These are phyloP conservation scores for Taenaris catops DNA, from an alignment of 2,888 invertebrate species.

Conservation along the genomic window DNA sequence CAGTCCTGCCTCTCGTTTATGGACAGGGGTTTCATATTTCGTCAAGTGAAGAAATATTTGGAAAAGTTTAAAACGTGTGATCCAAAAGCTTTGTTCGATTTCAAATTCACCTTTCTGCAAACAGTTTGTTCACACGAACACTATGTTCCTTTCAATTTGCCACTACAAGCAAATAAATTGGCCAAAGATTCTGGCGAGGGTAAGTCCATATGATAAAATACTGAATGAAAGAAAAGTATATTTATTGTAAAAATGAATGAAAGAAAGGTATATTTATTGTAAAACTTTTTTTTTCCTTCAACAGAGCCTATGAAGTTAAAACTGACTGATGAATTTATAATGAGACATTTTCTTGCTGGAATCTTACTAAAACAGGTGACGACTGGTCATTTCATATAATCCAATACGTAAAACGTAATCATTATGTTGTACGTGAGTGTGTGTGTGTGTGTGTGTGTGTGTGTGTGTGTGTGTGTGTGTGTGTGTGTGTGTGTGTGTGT, in stretches of 20 bases:
- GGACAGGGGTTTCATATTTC: constrained; percentile 96
- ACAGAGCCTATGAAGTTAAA: constrained; percentile 78
- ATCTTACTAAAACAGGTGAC: constrained; percentile 86
- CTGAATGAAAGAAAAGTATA: too few relatives aligned
- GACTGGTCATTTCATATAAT: too few relatives aligned
- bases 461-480: too few relatives aligned
- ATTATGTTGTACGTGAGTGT: too few relatives aligned
- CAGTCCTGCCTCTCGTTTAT: constrained; percentile 94
- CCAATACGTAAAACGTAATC: too few relatives aligned
- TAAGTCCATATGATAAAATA: too few relatives aligned
- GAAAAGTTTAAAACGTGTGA: constrained; percentile 92
- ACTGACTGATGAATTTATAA: constrained; percentile 90
- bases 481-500: too few relatives aligned
- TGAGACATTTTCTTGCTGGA: constrained; percentile 95
- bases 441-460: too few relatives aligned
- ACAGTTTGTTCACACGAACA: constrained; percentile 97
- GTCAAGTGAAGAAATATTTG: constrained; percentile 91
- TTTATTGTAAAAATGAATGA: too few relatives aligned
- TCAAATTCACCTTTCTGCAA: constrained; percentile 95
- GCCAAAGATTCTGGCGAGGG: constrained; percentile 58
- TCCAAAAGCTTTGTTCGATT: constrained; percentile 89
- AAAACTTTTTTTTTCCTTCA: constrained; percentile 13
- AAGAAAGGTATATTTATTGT: too few relatives aligned
- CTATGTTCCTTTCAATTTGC: constrained; percentile 95
- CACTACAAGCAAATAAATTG: constrained; percentile 83